Evolutionary conservation across 2,797 vertebrate genomes (phyloP), one percentile per base, ranked within the genome.

Genomic region (Poecilia picta): DNA sequence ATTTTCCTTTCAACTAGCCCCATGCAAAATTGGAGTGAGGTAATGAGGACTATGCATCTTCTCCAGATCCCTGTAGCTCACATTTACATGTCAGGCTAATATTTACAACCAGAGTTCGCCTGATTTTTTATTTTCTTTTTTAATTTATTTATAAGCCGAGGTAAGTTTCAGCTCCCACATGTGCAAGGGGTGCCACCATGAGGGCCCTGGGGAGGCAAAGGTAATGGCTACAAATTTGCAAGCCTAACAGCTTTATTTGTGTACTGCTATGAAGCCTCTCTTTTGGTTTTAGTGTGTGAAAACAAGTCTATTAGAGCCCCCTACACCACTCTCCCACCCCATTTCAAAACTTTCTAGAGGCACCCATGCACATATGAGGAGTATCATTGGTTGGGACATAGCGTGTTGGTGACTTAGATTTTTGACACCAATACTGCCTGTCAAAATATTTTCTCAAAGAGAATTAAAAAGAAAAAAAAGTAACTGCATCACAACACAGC

Each of bases 401-500:
- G 88, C 85, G 80, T 72, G n/a, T 46, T 31, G 68, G 68, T 72
- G 43, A 16, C 41, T 71, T 72, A 16, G 15, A 72, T 8, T 85
- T 92, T 91, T 94, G 93, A 92, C 91, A 95, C 90, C 89, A 90
- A 82, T 85, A 87, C 79, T 92, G 92, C 91, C 92, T 89, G 89
- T 90, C 68, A 90, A 92, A 93, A 93, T 76, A 74, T 89, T 79
- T 92, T 91, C 93, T 93, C 89, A 92, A 94, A 95, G 87, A 91
- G 88, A 78, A 90, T 91, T 62, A 41, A 8, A 51, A 92, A 91
- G 92, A 92, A 91, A 36, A 33, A 91, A 90, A 91, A 91, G 73
- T 73, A 87, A 80, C 80, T 90, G 77, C 87, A 93, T 89, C 88
- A 85, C 87, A 89, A 88, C 85, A 86, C 87, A 85, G 80, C 86